phyloP scores from a whole-genome alignment of 2,113 vertebrate genomes.

The Scomber japonicus region DNA sequence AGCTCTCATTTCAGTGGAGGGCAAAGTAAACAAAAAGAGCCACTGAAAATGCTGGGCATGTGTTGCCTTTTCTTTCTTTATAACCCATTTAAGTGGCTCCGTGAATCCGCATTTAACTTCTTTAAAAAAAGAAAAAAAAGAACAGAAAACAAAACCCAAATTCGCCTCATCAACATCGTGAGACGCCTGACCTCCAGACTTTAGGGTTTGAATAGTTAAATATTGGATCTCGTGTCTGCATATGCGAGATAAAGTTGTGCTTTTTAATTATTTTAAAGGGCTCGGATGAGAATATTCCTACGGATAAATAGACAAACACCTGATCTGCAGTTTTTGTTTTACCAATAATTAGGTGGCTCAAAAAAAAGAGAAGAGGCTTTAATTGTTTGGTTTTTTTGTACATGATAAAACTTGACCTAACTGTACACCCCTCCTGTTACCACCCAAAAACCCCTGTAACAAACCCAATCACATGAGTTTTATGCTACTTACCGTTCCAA shows the following conservation, averaged over 20 bases:
- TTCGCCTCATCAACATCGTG: not conserved
- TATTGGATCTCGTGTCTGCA: not conserved
- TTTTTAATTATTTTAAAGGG: not conserved
- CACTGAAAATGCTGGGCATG: slow-evolving; percentile 46
- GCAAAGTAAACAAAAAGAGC: slow-evolving; percentile 59
- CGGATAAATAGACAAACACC: not conserved
- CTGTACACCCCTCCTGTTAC: slow-evolving; percentile 63
- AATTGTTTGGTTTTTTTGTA: slow-evolving; percentile 35
- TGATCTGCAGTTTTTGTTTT: too few relatives aligned
- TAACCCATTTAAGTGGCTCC: slow-evolving; percentile 28
- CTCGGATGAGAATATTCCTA: not conserved
- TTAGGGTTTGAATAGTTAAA: not conserved
- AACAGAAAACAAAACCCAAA: not conserved
- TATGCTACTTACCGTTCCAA: slow-evolving; percentile 93
- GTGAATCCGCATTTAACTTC: not conserved
- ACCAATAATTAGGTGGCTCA: slow-evolving; percentile 16
- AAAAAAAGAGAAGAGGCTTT: not conserved
- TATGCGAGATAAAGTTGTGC: slow-evolving; percentile 15
- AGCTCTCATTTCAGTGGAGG: slow-evolving; percentile 54
- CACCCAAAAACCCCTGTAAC: slow-evolving; percentile 74
- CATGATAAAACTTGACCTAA: slow-evolving; percentile 25
- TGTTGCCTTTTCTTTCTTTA: slow-evolving; percentile 17
- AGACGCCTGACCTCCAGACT: slow-evolving; percentile 12
- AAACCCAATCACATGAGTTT: slow-evolving; percentile 88
- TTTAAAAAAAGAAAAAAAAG: not conserved